Evolutionary conservation across 2,888 invertebrate species (phyloP).

Genomic region (Nemotelus nigrinus): DNA sequence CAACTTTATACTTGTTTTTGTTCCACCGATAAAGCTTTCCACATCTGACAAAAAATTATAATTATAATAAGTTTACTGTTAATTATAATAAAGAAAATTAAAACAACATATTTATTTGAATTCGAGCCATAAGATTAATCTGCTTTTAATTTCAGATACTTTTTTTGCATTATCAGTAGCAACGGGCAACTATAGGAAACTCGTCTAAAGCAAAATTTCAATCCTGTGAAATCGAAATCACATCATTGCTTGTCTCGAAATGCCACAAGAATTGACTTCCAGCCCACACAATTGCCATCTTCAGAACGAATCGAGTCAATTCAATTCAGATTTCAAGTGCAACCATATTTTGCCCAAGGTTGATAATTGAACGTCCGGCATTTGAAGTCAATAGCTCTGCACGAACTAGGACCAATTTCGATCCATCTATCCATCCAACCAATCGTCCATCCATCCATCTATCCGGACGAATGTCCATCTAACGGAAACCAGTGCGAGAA

Average conservation of each 20-base stretch:
- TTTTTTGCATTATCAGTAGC: no score
- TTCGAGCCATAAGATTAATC: no score
- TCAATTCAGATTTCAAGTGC: constrained; percentile 25
- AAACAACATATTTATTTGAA: no score
- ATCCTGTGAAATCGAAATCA: not conserved
- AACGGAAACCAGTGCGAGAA: not conserved
- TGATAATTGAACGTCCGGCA: constrained; percentile 41
- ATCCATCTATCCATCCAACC: constrained; percentile 3
- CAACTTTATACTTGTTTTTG: no score
- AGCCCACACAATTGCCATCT: constrained; percentile 16
- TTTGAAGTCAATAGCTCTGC: constrained; percentile 41
- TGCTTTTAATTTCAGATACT: no score
- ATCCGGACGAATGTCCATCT: not conserved
- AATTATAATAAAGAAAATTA: no score
- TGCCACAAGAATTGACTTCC: constrained; percentile 11
- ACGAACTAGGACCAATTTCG: constrained; percentile 9
- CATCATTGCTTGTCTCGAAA: not conserved
- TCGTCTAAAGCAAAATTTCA: no score
- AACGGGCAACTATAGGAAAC: no score
- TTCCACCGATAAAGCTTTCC: no score
- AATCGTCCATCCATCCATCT: constrained; percentile 24
- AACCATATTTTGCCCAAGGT: constrained; percentile 12
- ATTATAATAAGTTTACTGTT: no score
- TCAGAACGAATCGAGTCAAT: constrained; percentile 26
- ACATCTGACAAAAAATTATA: no score